phyloP scores from a whole-genome alignment of 2,888 invertebrate genomes.

The Notodonta ziczac region DNA sequence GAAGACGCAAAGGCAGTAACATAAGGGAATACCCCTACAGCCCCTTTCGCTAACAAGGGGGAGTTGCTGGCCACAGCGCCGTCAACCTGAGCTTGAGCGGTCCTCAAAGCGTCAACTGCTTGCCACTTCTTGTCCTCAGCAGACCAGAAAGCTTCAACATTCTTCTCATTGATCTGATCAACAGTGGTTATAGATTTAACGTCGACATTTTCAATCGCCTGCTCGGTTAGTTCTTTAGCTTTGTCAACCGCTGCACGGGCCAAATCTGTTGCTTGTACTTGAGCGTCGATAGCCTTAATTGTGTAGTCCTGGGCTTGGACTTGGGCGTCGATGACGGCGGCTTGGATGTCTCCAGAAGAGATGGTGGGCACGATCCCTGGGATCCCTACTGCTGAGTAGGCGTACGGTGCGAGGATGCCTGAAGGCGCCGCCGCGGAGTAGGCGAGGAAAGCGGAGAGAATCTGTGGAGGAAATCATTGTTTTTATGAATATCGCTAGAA shows the following conservation, averaged over 20 bases:
- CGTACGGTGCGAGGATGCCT: slow-evolving; percentile 30
- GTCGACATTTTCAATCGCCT: slow-evolving; percentile 53
- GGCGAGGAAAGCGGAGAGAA: slow-evolving; percentile 63
- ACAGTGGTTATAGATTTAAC: slow-evolving; percentile 51
- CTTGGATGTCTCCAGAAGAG: slow-evolving; percentile 70
- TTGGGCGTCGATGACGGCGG: slow-evolving; percentile 69
- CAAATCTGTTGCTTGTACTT: slow-evolving; percentile 58
- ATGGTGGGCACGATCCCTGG: slow-evolving; percentile 55
- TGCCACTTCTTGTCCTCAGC: slow-evolving; percentile 76
- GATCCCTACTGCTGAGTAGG: slow-evolving; percentile 35
- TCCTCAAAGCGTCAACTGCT: slow-evolving; percentile 63
- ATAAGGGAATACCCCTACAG: slow-evolving; percentile 33
- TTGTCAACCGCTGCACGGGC: slow-evolving; percentile 58
- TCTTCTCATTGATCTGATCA: slow-evolving; percentile 58
- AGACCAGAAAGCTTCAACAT: slow-evolving; percentile 57
- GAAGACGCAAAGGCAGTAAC: slow-evolving; percentile 23
- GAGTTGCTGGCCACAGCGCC: slow-evolving; percentile 60
- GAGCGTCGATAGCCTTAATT: slow-evolving; percentile 54
- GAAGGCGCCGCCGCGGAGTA: slow-evolving; percentile 69
- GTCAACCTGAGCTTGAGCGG: slow-evolving; percentile 65
- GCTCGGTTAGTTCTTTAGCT: slow-evolving; percentile 54
- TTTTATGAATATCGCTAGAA: no score
- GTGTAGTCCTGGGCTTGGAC: slow-evolving; percentile 15
- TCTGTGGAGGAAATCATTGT: slow-evolving; percentile 44
- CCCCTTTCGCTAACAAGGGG: slow-evolving; percentile 49